Evolutionary conservation across 2,888 invertebrate species (phyloP).

Genomic region (Polymixis flavicincta): DNA sequence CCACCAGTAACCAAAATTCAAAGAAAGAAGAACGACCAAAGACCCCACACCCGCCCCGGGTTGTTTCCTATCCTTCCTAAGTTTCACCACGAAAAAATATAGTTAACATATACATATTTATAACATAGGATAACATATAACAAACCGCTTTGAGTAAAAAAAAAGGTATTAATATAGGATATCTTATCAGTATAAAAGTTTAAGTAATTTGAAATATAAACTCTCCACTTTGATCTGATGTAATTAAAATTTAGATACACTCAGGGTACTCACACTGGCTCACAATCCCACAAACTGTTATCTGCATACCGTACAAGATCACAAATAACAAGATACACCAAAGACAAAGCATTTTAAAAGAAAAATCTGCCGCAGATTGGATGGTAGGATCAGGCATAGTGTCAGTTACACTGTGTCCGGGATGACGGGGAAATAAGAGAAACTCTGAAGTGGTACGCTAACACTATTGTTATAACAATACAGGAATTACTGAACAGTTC

Average conservation of each 20-base stretch:
- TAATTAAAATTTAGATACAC: not conserved
- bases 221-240: not conserved
- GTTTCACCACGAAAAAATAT: not conserved
- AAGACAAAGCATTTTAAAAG: not conserved
- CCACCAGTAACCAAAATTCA: not conserved
- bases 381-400: not conserved
- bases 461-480: not conserved
- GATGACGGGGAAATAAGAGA: not conserved
- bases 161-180: not conserved
- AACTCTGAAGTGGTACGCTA: not conserved
- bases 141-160: not conserved
- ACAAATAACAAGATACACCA: slow-evolving; percentile 12
- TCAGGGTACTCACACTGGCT: slow-evolving; percentile 18
- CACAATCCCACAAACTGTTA: not conserved
- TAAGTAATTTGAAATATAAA: not conserved
- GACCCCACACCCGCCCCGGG: too few species aligned
- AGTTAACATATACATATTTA: too few species aligned
- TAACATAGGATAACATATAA: too few species aligned
- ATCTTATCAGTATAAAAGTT: not conserved
- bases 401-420: not conserved
- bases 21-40: not conserved
- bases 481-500: not conserved
- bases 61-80: not conserved
- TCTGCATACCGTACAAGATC: slow-evolving; percentile 14
- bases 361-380: not conserved